Base-by-base conservation (phyloP, 2,797 vertebrate species). In the Chelon labrosus region DNA sequence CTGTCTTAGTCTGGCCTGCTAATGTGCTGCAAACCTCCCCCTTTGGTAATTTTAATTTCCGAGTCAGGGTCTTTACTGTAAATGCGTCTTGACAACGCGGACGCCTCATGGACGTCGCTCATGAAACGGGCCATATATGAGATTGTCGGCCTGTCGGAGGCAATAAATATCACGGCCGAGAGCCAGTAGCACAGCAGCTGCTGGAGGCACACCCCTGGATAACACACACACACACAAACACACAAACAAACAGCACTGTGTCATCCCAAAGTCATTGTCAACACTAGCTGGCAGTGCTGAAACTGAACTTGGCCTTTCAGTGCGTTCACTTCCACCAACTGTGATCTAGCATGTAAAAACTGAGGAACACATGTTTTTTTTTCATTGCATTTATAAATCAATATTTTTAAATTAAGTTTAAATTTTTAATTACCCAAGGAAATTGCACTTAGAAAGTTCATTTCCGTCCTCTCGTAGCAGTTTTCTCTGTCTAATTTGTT, bases 71-170 rank as follows among this genome's bases (percentile, higher is more conserved):
- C 85, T 70, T 80, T 65, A 58, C 64, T 79, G 69, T 77, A 85
- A 90, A 92, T 92, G 82, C 9, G 63, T 88, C 83, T 70, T 88
- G 89, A 93, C 92, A 93, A 85, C 77, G 25, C 61, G 73, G 82
- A 84, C 78, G 79, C 83, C 81, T 85, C 70, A 31, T 39, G 77
- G 85, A 80, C 65, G 71, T 58, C 56, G 54, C 79, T 85, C 76
- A 52, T 77, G 64, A 85, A 83, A 60, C 69, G 0, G 82, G 57
- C 80, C 73, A 51, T 44, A 61, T 84, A 67, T 83, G 88, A 91
- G 85, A 89, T 87, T 85, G 86, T 82, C 70, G 49, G 56, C 71
- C 86, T 91, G 91, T 92, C 91, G 14, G n/a, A 85, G 67, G 68
- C 82, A 66, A 92, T 94, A 77, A 88, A 81, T 78, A 73, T 91